Conservation (phyloP, 2,888 invertebrate genomes). For the Gnatocerus cornutus region DNA sequence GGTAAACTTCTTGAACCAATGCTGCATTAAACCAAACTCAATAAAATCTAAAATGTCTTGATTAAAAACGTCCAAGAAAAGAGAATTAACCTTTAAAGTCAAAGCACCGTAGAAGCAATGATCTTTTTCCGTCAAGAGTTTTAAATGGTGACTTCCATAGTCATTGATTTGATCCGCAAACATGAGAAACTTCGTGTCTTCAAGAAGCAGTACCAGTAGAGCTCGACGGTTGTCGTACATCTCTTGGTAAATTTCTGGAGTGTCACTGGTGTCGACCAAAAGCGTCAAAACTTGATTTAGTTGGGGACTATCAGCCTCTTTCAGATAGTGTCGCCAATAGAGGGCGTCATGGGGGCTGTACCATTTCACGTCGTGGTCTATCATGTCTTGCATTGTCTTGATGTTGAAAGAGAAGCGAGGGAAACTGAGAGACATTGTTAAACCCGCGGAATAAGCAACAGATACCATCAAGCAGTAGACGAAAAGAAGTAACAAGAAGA, state of each 20-base stretch:
- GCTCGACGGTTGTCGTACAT: neutral
- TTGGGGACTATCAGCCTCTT: neutral
- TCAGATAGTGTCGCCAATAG: no score
- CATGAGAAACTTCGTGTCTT: constrained; percentile 6
- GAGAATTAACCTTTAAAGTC: constrained; percentile 54
- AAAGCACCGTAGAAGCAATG: constrained; percentile 48
- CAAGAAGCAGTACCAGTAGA: neutral
- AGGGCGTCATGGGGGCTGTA: constrained; percentile 45
- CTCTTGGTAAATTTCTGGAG: neutral
- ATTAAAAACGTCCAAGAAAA: constrained; percentile 53
- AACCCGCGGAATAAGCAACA: constrained; percentile 54
- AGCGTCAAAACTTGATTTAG: neutral
- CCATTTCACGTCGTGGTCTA: constrained; percentile 54
- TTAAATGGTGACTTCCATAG: constrained; percentile 13
- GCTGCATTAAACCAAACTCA: constrained; percentile 52
- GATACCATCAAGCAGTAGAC: constrained; percentile 50
- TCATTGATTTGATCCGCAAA: constrained; percentile 7
- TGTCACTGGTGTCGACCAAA: neutral
- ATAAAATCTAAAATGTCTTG: constrained; percentile 44
- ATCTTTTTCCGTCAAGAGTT: constrained; percentile 5
- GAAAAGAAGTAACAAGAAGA: constrained; percentile 48
- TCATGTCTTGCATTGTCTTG: constrained; percentile 54
- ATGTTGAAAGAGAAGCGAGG: constrained; percentile 53
- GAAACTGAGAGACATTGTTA: constrained; percentile 53
- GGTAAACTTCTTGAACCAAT: constrained; percentile 50